Base-by-base conservation (phyloP, 2,888 invertebrate genomes). In the Eupithecia pulchellata region DNA sequence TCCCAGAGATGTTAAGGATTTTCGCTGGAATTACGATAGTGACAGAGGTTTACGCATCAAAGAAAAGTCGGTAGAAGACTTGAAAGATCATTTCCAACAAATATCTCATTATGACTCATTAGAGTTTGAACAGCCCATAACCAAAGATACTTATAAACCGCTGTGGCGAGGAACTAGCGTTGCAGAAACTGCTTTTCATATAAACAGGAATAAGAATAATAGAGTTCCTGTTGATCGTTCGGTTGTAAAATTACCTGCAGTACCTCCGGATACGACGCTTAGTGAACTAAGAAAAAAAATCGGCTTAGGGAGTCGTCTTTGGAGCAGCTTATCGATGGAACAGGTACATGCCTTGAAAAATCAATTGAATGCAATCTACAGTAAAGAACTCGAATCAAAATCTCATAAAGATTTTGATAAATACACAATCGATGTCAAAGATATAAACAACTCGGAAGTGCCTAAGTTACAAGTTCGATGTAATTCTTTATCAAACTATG, bases 1-100 rank as follows among this genome's bases (percentile, higher is more conserved):
- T 62, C 96, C 98, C 0, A 96, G 96, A 81, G 97, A 97, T 80
- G 90, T 96, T 0, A 96, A 96, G 69, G 96, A 96, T 63, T 95
- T 96, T 61, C 96, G 96, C 75, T 98, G 98, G 98, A 96, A 95
- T 75, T 95, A 96, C 39, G 96, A 96, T 68, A 93, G 93, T 32
- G 98, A 98, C 83, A 95, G 96, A 76, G 97, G 98, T 0, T 90
- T 99, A 47, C 95, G 97, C 81, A 96, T 96, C 52, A 98, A 97
- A 86, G 97, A 98, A 86, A 97, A 97, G 84, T 98, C 98, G 0
- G 97, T 98, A 0, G 97, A 97, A 87, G 97, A 98, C 88, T 95
- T 98, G 13, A 96, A 96, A 80, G 96, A 97, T 75, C 96, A 96
- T 81, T 97, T 97, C 81, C 96, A 96, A 82, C 96, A 95, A 82